These are phyloP conservation scores for Pristis pectinata DNA, from an alignment of 2,797 vertebrate species.

Conservation along the genomic window DNA sequence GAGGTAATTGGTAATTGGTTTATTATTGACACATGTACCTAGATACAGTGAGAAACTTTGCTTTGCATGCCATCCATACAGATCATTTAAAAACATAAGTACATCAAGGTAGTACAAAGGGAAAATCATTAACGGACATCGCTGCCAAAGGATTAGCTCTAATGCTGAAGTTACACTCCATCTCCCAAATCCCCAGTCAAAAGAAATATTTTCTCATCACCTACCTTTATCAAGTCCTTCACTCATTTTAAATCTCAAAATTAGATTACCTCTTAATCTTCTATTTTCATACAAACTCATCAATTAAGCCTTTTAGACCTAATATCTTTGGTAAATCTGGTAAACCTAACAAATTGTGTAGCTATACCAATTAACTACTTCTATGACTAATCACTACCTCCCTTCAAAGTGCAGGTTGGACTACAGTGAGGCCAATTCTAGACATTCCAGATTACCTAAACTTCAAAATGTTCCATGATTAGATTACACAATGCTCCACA, in stretches of 20 bases:
- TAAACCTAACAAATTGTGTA: too few species aligned
- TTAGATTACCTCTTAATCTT: neutral
- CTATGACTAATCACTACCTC: neutral
- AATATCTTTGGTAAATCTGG: too few species aligned
- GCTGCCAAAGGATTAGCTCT: neutral
- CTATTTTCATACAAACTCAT: neutral
- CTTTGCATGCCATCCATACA: too few species aligned
- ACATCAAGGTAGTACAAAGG: too few species aligned
- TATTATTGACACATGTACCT: too few species aligned
- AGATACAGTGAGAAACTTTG: too few species aligned
- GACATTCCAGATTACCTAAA: neutral
- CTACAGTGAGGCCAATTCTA: neutral
- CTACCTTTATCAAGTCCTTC: neutral
- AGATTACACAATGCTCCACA: neutral
- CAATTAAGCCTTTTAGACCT: too few species aligned
- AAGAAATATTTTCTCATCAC: neutral
- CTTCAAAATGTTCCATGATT: neutral
- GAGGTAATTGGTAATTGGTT: too few species aligned
- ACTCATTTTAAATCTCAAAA: neutral
- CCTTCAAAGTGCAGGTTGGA: neutral
- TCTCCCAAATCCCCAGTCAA: neutral
- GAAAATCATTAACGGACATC: neutral
- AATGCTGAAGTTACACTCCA: neutral
- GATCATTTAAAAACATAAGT: too few species aligned
- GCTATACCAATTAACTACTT: too few species aligned